Conservation (phyloP, 1,140 invertebrate genomes). For the Tyrophagus putrescentiae region DNA sequence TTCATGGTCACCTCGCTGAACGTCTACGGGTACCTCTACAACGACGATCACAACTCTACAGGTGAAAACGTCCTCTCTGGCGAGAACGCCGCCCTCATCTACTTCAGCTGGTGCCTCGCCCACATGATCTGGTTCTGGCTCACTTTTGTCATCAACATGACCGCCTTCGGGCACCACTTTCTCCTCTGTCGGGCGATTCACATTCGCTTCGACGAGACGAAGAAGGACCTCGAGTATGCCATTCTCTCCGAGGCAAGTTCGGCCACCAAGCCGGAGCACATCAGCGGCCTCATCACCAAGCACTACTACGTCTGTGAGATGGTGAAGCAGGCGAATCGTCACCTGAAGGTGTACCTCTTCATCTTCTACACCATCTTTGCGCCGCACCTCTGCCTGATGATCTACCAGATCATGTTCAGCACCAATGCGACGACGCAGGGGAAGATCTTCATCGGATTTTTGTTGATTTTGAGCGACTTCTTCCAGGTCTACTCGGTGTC, state of each 20-base stretch:
- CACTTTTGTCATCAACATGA: slow-evolving; percentile 4
- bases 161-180: slow-evolving; percentile 13
- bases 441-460: not conserved
- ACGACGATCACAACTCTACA: not conserved
- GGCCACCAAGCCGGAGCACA: not conserved
- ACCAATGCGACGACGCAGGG: not conserved
- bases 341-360: slow-evolving; percentile 13
- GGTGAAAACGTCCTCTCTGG: not conserved
- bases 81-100: not conserved
- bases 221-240: slow-evolving; percentile 9
- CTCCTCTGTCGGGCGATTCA: slow-evolving; percentile 8
- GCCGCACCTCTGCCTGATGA: slow-evolving; percentile 9
- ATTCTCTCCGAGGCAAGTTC: not conserved
- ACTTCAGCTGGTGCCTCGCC: not conserved
- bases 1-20: not conserved
- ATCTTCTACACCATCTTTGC: slow-evolving; percentile 9
- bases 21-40: not conserved
- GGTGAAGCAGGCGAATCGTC: slow-evolving; percentile 14
- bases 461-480: not conserved
- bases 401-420: slow-evolving; percentile 12
- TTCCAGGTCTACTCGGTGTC: slow-evolving; percentile 12
- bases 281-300: not conserved
- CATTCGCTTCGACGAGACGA: slow-evolving; percentile 10
- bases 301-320: slow-evolving; percentile 12
- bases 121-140: not conserved